phyloP scores from a whole-genome alignment of 2,113 vertebrate species.

The Riparia riparia region DNA sequence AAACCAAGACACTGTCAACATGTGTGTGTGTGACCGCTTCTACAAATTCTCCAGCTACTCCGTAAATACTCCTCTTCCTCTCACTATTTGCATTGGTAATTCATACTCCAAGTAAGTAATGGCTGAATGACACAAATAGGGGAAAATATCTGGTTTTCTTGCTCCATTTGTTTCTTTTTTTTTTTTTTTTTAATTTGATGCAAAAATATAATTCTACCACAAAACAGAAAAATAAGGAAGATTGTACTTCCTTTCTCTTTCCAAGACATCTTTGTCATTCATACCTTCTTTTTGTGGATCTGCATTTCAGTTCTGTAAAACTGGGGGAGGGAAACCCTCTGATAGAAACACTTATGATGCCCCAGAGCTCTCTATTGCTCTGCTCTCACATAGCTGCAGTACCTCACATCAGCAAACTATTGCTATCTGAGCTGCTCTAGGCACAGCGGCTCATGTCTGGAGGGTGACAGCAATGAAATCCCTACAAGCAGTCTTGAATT shows the following conservation, averaged over 20 bases:
- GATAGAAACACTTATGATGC: not conserved
- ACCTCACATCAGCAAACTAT: rapidly evolving
- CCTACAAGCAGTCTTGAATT: not conserved
- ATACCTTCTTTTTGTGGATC: not conserved
- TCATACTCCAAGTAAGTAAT: not conserved
- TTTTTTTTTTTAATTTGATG: not conserved
- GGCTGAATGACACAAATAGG: not conserved
- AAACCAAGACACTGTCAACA: not conserved
- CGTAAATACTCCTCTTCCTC: not conserved
- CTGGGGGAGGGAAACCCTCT: rapidly evolving
- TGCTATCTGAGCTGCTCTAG: not conserved
- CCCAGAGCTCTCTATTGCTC: not conserved
- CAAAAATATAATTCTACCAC: not conserved
- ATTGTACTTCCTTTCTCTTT: not conserved
- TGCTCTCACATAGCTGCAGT: not conserved
- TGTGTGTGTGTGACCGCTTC: not conserved
- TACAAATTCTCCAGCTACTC: not conserved
- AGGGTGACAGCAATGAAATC: not conserved
- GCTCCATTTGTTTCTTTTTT: not conserved
- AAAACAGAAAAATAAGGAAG: not conserved
- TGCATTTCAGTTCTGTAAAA: not conserved
- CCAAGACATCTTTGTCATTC: not conserved
- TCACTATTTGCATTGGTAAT: not conserved
- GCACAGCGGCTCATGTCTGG: not conserved
- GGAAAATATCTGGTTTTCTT: not conserved